Evolutionary conservation across 2,888 invertebrate species (phyloP), one percentile per base, ranked within the genome.

Genomic region (Pammene fasciana): DNA sequence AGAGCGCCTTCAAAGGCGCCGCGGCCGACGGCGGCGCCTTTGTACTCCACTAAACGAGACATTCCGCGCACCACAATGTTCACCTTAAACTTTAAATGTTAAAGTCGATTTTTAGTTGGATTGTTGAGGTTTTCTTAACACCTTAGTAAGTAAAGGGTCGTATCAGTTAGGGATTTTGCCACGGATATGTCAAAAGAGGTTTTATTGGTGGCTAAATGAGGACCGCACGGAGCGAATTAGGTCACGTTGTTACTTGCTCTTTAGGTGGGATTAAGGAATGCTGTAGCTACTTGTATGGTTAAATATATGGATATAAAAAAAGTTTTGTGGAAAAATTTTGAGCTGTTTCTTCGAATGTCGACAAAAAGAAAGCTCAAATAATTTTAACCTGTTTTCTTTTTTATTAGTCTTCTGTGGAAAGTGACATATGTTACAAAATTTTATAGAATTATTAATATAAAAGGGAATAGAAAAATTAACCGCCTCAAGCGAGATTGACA

Each of bases 131-230:
- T 86, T 88, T 86, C 92, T 90, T 91, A 92, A 92, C 92, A 90
- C 92, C 89, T 92, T 90, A 88, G 82, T 79, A 82, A 85, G 85
- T 86, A 89, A 86, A 86, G 87, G 88, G 87, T 88, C 87, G 86
- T 91, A 92, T 91, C 90, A 86, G 92, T 90, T 89, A 90, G 88
- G 90, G 91, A 88, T 93, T 92, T 92, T 93, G 93, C 92, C 93
- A 92, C 88, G 92, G 92, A 90, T 90, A 88, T 90, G 93, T 93
- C 93, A 93, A 93, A 93, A 91, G 89, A 86, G 89, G 86, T 90
- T 91, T 93, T 92, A 93, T 92, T 87, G 86, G 86, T 80, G 79
- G 82, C 87, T 90, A 92, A 92, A 92, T 89, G 90, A 86, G 82
- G 89, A 90, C 89, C 90, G 81, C 90, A 88, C 88, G 86, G 83